phyloP scores from a whole-genome alignment of 2,113 vertebrate species.

The Dissostichus mawsoni region DNA sequence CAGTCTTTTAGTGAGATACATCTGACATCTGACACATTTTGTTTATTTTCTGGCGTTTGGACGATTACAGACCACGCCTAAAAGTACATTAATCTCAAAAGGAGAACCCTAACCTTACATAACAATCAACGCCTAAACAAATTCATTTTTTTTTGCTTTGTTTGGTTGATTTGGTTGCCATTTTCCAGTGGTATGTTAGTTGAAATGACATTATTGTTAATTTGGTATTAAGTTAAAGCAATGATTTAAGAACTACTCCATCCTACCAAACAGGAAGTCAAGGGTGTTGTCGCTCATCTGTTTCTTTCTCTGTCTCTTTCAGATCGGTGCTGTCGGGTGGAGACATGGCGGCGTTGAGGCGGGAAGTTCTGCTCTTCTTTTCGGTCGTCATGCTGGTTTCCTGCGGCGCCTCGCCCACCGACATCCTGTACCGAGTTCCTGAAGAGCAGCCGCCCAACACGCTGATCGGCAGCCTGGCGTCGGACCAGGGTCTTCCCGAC shows the following conservation, averaged over 20 bases:
- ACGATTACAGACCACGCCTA: neutral
- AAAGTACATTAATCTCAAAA: too few relatives aligned
- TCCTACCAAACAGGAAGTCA: too few relatives aligned
- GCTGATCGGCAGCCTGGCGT: slow-evolving; percentile 92
- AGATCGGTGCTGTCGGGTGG: slow-evolving; percentile 51
- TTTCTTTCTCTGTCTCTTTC: slow-evolving; percentile 43
- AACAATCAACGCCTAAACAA: too few relatives aligned
- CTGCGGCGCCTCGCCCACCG: slow-evolving; percentile 50
- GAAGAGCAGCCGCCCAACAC: slow-evolving; percentile 97
- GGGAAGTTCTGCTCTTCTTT: slow-evolving; percentile 52
- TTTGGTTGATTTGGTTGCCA: too few relatives aligned
- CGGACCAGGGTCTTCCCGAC: slow-evolving; percentile 92
- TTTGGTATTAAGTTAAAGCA: too few relatives aligned
- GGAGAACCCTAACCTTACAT: too few relatives aligned
- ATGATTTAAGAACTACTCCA: too few relatives aligned
- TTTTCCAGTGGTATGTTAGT: too few relatives aligned
- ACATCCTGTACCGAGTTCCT: slow-evolving; percentile 87
- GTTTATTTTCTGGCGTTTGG: neutral
- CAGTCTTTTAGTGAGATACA: slow-evolving; percentile 10
- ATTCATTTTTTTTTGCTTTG: too few relatives aligned
- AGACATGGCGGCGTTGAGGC: slow-evolving; percentile 70
- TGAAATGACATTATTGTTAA: too few relatives aligned
- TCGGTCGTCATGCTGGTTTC: slow-evolving; percentile 53
- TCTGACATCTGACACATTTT: too few relatives aligned
- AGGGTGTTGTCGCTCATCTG: neutral